Evolutionary conservation across 1,140 invertebrate genomes (phyloP), one percentile per base, ranked within the genome.

Genomic region (Drosophila navojoa): DNA sequence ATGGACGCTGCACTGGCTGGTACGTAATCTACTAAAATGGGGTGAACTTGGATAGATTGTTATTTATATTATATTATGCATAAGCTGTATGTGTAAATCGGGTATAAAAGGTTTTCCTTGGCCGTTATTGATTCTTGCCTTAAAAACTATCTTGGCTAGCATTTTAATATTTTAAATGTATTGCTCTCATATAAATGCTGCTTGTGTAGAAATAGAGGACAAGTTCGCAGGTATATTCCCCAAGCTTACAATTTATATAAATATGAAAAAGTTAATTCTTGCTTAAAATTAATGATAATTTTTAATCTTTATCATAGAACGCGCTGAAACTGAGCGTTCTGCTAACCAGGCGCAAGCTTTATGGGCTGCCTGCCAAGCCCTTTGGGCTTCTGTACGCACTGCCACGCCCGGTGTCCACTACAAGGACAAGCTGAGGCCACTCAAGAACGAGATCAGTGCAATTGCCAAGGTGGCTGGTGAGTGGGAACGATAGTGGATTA

Each of bases 281-380:
- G 13, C 5, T 44, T 42, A n/a, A 42, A 0, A 5, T 25, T 13
- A 53, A 4, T 13, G 1, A 5, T 13, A n/a, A 10, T 53, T 57
- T 32, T 7, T 29, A 29, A 29, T 29, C 5, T 29, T 29, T 2
- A 4, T 5, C 27, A 13, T 89, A 97, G 97, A 94, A 49, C 95
- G 97, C 38, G 95, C 96, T 45, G 95, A 95, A 22, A 94, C 95
- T 27, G 98, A 99, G 79, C 95, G 95, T 80, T 94, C 95, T 67
- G 95, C 96, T 0, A 95, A 96, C 62, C 95, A 97, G 75, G 95
- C 97, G 4, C 97, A 98, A 91, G 94, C 97, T 35, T 93, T 99
- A 72, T 99, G 98, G 98, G 94, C 97, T 61, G 96, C 98, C 9
- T 98, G 97, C 90, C 96, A 98, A 86, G 95, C 97, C 15, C 93